Evolutionary conservation across 2,797 vertebrate genomes (phyloP).

Genomic region (Alectoris magna): DNA sequence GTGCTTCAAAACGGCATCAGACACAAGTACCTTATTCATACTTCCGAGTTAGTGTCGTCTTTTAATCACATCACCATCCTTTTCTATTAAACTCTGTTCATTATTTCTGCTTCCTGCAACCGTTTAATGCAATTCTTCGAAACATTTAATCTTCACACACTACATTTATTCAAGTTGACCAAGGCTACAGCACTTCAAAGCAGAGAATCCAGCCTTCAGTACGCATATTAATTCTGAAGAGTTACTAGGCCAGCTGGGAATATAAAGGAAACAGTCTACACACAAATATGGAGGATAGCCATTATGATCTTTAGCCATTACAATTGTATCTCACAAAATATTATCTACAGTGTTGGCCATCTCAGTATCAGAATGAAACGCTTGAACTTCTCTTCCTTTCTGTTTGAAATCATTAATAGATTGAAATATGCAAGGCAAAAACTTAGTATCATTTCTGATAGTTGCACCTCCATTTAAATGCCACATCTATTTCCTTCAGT

Average conservation of each 20-base stretch:
- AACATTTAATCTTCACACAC: not conserved
- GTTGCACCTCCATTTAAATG: not conserved
- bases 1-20: not conserved
- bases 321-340: not conserved
- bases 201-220: not conserved
- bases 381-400: not conserved
- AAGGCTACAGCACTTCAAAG: not conserved
- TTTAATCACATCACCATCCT: not conserved
- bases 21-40: not conserved
- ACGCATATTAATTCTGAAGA: not conserved
- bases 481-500: not conserved
- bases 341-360: not conserved
- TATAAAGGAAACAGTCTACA: not conserved
- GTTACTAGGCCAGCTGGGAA: not conserved
- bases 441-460: not conserved
- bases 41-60: not conserved
- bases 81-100: not conserved
- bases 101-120: not conserved
- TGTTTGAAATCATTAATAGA: not conserved
- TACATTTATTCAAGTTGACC: not conserved
- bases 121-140: not conserved
- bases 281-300: rapidly evolving
- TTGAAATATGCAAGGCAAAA: not conserved
- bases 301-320: not conserved
- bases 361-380: not conserved